Evolutionary conservation across 1,140 invertebrate species (phyloP), one percentile per base, ranked within the genome.

Genomic region (Carposina sasakii): DNA sequence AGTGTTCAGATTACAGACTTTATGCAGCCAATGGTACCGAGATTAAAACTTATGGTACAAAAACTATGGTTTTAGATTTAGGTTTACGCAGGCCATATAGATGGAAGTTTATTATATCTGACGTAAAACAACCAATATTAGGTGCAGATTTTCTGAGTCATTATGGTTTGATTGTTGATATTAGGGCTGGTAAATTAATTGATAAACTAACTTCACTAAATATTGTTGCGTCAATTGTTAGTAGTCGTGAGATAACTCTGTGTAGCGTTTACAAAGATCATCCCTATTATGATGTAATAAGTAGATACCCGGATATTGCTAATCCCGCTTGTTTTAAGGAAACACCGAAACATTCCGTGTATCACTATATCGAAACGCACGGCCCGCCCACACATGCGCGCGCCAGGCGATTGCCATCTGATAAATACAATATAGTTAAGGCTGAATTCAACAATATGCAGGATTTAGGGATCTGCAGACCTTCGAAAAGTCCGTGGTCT

Each of bases 351-450:
- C 46, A 40, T 15, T 19, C 15, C 23, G 34, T 39, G 5, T n/a
- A 9, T 5, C 63, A 66, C 23, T 45, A 54, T 41, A 66, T 52
- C 22, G 31, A 48, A 31, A 70, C 54, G 6, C 49, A 34, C 9
- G 79, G 70, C 15, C 66, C 54, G 10, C 81, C 81, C 8, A 63
- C 79, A 0, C 51, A 48, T 43, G 33, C 54, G 10, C 55, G 58
- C 42, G 37, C 73, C 6, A 37, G 78, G 15, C 53, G 75, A 2
- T 45, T 85, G 6, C 42, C 49, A 13, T 42, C 49, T 21, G 49
- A 44, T 21, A 44, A 34, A 12, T 45, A 44, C 16, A 21, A 15
- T 9, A 40, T n/a, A 21, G 43, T 17, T 1, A 52, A 41, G 23
- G 34, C 45, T 17, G 42, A 45, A 33, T 52, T 52, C 23, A 1